These are phyloP conservation scores for Nebria brevicollis DNA, from an alignment of 2,888 invertebrate genomes.

Conservation along the genomic window DNA sequence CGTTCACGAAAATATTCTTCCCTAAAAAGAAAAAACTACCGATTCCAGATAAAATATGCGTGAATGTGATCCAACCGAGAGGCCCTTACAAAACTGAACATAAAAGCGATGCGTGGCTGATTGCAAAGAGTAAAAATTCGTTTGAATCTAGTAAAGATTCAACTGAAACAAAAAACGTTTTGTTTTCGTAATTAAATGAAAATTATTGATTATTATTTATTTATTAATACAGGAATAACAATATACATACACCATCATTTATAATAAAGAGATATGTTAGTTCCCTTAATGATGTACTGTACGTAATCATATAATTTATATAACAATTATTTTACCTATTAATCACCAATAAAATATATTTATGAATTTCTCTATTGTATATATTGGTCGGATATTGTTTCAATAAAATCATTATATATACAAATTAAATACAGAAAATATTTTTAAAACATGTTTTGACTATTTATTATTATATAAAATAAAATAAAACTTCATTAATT, in stretches of 20 bases:
- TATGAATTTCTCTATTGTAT: conserved; percentile 40
- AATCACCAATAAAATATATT: conserved; percentile 46
- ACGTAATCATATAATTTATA: conserved; percentile 36
- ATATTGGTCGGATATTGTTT: conserved; percentile 46
- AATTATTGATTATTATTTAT: conserved; percentile 17
- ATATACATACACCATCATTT: conserved; percentile 45
- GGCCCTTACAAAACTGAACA: conserved; percentile 36
- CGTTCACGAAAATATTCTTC: conserved; percentile 64
- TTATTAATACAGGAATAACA: conserved; percentile 43
- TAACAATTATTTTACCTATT: conserved; percentile 43
- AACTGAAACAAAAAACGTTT: conserved; percentile 34
- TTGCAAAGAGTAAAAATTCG: conserved; percentile 16
- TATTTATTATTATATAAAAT: conserved; percentile 30
- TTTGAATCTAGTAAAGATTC: conserved; percentile 24
- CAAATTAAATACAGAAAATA: conserved; percentile 39
- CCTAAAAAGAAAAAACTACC: conserved; percentile 38
- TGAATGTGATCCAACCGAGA: conserved; percentile 42
- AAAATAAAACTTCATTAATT: conserved; percentile 27
- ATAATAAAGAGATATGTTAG: conserved; percentile 42
- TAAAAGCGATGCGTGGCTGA: conserved; percentile 26
- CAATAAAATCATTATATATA: conserved; percentile 38
- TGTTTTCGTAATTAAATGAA: conserved; percentile 3
- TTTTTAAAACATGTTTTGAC: conserved; percentile 21
- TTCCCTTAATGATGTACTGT: conserved; percentile 33
- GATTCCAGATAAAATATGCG: conserved; percentile 31